A percentile compares a stretch with the other conserved stretches of the same genome.
phyloP scores from a whole-genome alignment of 2,797 vertebrate genomes.

The Zenarchopterus dispar region DNA sequence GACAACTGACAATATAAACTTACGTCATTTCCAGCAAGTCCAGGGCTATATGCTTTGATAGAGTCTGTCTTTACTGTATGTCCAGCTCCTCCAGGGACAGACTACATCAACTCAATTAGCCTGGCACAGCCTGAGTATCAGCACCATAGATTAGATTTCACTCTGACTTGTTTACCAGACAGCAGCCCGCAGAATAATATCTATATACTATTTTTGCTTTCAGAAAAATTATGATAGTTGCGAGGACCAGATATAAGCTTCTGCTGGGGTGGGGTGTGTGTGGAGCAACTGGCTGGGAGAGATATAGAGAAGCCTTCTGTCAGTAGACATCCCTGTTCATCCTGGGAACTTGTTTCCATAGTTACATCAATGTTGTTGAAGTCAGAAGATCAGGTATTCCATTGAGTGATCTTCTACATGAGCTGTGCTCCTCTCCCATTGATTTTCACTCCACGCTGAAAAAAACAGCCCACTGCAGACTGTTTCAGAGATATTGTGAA shows the following conservation, averaged over 20 bases:
- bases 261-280: slow-evolving; percentile 44
- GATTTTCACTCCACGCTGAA: slow-evolving; percentile 70
- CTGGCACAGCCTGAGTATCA: slow-evolving; percentile 79
- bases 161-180: slow-evolving; percentile 81
- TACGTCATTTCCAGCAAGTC: slow-evolving; percentile 72
- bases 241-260: slow-evolving; percentile 70
- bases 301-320: slow-evolving; percentile 73
- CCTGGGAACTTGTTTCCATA: slow-evolving; percentile 84
- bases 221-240: slow-evolving; percentile 82
- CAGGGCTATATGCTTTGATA: slow-evolving; percentile 73
- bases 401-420: slow-evolving; percentile 79
- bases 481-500: slow-evolving; percentile 62
- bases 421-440: slow-evolving; percentile 71
- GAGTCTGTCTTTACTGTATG: slow-evolving; percentile 79
- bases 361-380: slow-evolving; percentile 83
- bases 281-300: slow-evolving; percentile 61
- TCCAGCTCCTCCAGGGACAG: slow-evolving; percentile 79
- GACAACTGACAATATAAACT: slow-evolving; percentile 61
- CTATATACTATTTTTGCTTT: slow-evolving; percentile 82
- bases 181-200: slow-evolving; percentile 81
- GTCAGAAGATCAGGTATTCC: slow-evolving; percentile 80
- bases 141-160: slow-evolving; percentile 84
- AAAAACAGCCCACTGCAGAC: slow-evolving; percentile 44
- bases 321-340: slow-evolving; percentile 72
- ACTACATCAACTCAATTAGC: slow-evolving; percentile 83